Percentiles rank a stretch among this genome's conserved stretches.
Conservation (phyloP, 2,113 vertebrate genomes). For the Engystomops pustulosus region DNA sequence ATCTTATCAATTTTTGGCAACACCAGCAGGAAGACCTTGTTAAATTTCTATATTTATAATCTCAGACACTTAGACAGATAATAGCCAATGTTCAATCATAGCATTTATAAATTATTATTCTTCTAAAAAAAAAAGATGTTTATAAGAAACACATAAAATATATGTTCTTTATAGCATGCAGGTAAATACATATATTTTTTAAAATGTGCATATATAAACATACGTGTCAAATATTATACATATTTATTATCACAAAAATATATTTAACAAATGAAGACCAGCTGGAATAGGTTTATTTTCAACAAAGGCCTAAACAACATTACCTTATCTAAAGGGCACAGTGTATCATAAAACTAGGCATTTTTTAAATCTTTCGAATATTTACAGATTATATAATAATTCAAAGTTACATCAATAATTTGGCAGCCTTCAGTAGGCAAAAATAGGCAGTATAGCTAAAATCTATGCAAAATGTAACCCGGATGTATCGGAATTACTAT, state of each 20-base stretch:
- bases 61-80: constrained; percentile 15
- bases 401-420: neutral
- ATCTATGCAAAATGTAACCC: too few relatives aligned
- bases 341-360: neutral
- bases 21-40: constrained; percentile 42
- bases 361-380: neutral
- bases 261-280: neutral
- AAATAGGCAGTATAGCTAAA: too few relatives aligned
- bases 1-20: constrained; percentile 46
- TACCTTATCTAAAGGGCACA: neutral
- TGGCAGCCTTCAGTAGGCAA: neutral
- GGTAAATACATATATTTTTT: constrained; percentile 1
- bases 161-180: constrained; percentile 24
- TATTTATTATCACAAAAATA: constrained; percentile 32
- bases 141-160: constrained; percentile 45
- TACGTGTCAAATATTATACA: neutral
- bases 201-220: constrained; percentile 17
- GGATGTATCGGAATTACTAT: too few relatives aligned
- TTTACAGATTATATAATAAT: neutral
- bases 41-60: constrained; percentile 24
- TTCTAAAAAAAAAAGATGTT: constrained; percentile 23
- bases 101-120: constrained; percentile 35
- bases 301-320: neutral
- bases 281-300: neutral
- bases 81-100: neutral